Percentiles rank a stretch among this genome's conserved stretches.
These are phyloP conservation scores for Colletes collaris DNA, from an alignment of 2,888 invertebrate genomes.

Conservation along the genomic window DNA sequence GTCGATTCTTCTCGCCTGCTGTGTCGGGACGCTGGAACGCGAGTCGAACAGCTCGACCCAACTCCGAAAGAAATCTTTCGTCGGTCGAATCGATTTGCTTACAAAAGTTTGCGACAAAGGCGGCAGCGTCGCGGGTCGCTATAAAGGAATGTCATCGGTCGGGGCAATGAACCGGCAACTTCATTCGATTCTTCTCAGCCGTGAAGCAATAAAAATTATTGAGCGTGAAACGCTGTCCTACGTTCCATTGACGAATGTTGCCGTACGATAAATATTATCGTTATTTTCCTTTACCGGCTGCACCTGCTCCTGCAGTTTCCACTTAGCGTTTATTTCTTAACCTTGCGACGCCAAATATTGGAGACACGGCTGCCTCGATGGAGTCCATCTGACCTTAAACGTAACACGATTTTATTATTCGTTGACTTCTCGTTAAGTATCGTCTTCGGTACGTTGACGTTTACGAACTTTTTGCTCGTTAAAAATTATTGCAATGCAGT, in stretches of 20 bases:
- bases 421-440: too few species aligned
- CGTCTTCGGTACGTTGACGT: too few species aligned
- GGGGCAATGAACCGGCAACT: constrained; percentile 42
- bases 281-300: not conserved
- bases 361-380: too few species aligned
- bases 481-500: too few species aligned
- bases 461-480: too few species aligned
- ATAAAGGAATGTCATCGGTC: constrained; percentile 28
- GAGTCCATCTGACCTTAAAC: too few species aligned
- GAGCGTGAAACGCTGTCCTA: constrained; percentile 34
- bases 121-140: constrained; percentile 3
- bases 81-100: constrained; percentile 31
- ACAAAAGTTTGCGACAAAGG: constrained; percentile 37
- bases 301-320: too few species aligned
- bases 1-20: not conserved
- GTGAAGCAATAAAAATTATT: constrained; percentile 49
- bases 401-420: too few species aligned
- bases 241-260: constrained; percentile 24
- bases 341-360: too few species aligned
- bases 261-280: constrained; percentile 9
- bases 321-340: too few species aligned
- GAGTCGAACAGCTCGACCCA: not conserved
- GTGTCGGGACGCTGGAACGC: not conserved
- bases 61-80: not conserved
- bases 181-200: constrained; percentile 43